phyloP scores from a whole-genome alignment of 23 tunicate species.

The Trididemnum clinides region DNA sequence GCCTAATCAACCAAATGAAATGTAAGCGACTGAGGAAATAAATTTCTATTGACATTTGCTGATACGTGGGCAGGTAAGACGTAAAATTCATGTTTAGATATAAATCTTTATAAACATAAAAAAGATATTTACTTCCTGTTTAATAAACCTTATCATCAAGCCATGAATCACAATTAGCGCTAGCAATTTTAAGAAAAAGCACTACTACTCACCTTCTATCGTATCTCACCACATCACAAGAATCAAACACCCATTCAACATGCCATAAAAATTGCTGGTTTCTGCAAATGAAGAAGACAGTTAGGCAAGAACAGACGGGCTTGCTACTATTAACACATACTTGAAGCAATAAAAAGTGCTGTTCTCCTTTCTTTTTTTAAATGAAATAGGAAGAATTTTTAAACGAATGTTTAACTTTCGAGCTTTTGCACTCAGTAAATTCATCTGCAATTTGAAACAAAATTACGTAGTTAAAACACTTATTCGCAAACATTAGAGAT shows the following conservation, averaged over 20 bases:
- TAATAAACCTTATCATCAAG: no score
- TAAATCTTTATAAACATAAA: no score
- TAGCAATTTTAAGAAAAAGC: background rate
- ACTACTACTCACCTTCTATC: background rate
- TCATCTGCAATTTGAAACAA: constrained; percentile 14
- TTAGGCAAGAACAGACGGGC: background rate
- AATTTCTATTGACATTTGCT: no score
- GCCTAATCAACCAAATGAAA: background rate
- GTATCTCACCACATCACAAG: background rate
- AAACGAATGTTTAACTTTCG: background rate
- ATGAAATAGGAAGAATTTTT: background rate
- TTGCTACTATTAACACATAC: background rate
- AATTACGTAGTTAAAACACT: no score
- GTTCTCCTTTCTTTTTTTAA: constrained; percentile 26
- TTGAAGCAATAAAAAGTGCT: constrained; percentile 20
- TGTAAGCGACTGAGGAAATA: no score
- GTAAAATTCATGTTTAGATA: no score
- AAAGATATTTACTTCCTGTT: no score
- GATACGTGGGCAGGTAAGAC: no score
- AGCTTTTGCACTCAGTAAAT: background rate
- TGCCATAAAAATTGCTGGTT: constrained; percentile 22
- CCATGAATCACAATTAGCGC: no score
- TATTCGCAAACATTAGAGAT: no score
- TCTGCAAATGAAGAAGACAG: background rate
- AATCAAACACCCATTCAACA: constrained; percentile 18